Evolutionary conservation across 2,888 invertebrate species (phyloP).

Genomic region (Ecliptopera silaceata): DNA sequence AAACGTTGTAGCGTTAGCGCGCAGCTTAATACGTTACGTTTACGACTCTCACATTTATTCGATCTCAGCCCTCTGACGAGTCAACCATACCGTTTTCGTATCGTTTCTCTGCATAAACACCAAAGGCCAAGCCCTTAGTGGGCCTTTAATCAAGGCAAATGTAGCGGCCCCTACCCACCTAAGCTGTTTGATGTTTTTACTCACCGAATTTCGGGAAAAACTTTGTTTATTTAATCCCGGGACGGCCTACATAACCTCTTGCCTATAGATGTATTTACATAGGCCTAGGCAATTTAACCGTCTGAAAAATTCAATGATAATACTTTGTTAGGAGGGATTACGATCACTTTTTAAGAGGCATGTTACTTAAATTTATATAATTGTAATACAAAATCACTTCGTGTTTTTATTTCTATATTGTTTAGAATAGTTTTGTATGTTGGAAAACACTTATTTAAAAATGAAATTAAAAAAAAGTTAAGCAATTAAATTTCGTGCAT

Average conservation of each 20-base stretch:
- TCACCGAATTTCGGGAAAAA: conserved; percentile 59
- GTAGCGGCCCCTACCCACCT: conserved; percentile 53
- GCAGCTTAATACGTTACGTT: no score
- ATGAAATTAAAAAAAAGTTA: no score
- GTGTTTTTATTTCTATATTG: no score
- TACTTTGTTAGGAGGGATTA: conserved; percentile 17
- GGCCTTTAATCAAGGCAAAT: conserved; percentile 69
- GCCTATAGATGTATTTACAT: conserved; percentile 13
- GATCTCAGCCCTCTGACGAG: not conserved
- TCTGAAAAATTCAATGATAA: conserved; percentile 1
- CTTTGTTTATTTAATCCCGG: conserved; percentile 69
- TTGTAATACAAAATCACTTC: no score
- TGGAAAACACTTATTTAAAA: no score
- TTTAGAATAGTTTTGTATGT: no score
- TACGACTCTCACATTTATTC: not conserved
- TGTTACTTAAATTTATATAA: no score
- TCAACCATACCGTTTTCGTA: conserved; percentile 28
- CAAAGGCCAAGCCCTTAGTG: conserved; percentile 56
- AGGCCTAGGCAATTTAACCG: conserved; percentile 20
- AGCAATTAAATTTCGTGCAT: no score
- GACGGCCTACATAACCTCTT: conserved; percentile 31
- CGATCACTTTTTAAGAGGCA: not conserved
- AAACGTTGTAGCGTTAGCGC: no score
- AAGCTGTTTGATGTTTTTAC: conserved; percentile 74
- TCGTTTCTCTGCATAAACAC: conserved; percentile 43